Conservation (phyloP, 2,888 invertebrate genomes). For the Erebia epiphron region DNA sequence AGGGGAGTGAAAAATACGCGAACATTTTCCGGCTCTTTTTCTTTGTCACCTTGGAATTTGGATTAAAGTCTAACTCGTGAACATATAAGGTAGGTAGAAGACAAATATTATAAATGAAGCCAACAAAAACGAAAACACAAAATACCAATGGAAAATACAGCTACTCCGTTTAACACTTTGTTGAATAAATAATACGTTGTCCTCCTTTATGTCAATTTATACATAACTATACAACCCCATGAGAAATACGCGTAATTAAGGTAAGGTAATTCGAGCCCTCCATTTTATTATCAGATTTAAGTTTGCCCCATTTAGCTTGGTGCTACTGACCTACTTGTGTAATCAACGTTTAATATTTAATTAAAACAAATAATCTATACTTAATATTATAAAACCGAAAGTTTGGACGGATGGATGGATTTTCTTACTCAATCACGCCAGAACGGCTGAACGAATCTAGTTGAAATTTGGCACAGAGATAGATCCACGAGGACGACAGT, state of each 20-base stretch:
- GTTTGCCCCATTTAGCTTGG: background rate
- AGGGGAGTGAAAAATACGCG: slow-evolving; percentile 17
- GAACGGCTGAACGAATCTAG: no score
- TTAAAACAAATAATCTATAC: background rate
- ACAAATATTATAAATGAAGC: background rate
- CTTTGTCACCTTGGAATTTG: slow-evolving; percentile 15
- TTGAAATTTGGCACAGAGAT: no score
- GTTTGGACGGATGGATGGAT: no score
- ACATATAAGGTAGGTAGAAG: background rate
- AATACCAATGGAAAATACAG: background rate
- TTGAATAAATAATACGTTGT: no score
- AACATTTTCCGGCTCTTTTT: slow-evolving; percentile 18
- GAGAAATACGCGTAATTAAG: background rate
- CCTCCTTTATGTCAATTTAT: background rate
- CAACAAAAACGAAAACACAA: background rate
- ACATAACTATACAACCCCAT: background rate
- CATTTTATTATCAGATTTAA: background rate
- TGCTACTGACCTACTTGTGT: background rate
- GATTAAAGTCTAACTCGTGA: slow-evolving; percentile 1
- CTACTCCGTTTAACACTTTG: background rate
- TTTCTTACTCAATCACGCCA: no score
- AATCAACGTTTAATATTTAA: background rate
- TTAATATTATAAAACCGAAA: no score
- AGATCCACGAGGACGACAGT: no score
- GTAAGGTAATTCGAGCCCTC: background rate